Evolutionary conservation across 1,140 invertebrate species (phyloP), one percentile per base, ranked within the genome.

Genomic region (Chlorops oryzae): DNA sequence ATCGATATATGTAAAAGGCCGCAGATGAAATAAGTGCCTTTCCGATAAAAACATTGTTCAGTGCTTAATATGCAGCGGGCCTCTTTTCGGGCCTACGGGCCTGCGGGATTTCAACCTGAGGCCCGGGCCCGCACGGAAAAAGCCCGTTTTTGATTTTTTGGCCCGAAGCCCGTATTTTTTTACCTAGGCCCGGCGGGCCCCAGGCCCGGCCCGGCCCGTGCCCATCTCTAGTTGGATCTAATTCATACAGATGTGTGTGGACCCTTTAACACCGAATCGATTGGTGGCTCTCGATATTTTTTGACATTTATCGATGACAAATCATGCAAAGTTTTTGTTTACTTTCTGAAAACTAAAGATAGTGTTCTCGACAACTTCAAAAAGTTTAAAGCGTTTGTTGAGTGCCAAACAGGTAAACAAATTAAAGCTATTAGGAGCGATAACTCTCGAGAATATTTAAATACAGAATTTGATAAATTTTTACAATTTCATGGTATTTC

Each of bases 291-390:
- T 2, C 56, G 56, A 39, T 76, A 74, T 55, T 70, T 74, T 51
- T 48, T 75, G 13, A 63, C 70, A 3, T 68, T 76, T 47, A 67
- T 72, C 40, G 73, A 77, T 63, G 73, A 77, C 53, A 69, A 45
- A 22, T 63, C 59, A n/a, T 35, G 65, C 50, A 55, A 48, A 50
- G 55, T 59, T 40, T 55, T 57, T 62, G 61, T 72, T 52, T 70
- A 65, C 60, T 61, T 74, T 58, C 46, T 74, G 20, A 75, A 74
- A 53, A 50, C 56, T 39, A 74, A 75, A 61, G 55, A 24, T 44
- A 60, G 73, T 50, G 68, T 70, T 3, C 61, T 65, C 25, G 55
- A 61, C 18, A 61, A 57, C 18, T 72, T 73, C 46, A 46, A 57
- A 53, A 57, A 59, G 52, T 62, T 56, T 45, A 69, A 49, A 50